Evolutionary conservation across 2,113 vertebrate genomes (phyloP).

Genomic region (Mormoops blainvillei): DNA sequence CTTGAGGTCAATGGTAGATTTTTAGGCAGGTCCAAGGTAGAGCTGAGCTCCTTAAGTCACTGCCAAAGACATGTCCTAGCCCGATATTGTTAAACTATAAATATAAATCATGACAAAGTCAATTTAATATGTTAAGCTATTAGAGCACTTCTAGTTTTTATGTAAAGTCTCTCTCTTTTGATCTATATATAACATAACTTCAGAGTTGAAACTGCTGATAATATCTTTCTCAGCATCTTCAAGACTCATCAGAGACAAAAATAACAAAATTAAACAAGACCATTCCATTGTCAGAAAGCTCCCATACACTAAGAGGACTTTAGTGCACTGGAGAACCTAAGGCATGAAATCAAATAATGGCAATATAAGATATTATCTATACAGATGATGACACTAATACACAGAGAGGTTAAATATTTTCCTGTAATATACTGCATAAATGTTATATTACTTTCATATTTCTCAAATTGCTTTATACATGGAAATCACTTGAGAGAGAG

Average conservation of each 20-base stretch:
- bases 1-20: not conserved
- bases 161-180: not conserved
- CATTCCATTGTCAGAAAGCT: not conserved
- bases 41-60: not conserved
- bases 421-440: not conserved
- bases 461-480: not conserved
- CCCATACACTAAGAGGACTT: not conserved
- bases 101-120: not conserved
- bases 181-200: not conserved
- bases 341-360: not conserved
- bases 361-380: not conserved
- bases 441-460: not conserved
- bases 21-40: not conserved
- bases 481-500: not conserved
- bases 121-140: not conserved
- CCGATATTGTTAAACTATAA: not conserved
- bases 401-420: not conserved
- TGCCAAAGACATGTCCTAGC: not conserved
- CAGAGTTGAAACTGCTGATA: not conserved
- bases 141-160: not conserved
- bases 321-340: not conserved
- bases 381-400: not conserved
- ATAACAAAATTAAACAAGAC: not conserved
- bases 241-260: not conserved
- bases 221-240: not conserved